These are phyloP conservation scores for Latrodectus elegans DNA, from an alignment of 2,888 invertebrate species.

Conservation along the genomic window DNA sequence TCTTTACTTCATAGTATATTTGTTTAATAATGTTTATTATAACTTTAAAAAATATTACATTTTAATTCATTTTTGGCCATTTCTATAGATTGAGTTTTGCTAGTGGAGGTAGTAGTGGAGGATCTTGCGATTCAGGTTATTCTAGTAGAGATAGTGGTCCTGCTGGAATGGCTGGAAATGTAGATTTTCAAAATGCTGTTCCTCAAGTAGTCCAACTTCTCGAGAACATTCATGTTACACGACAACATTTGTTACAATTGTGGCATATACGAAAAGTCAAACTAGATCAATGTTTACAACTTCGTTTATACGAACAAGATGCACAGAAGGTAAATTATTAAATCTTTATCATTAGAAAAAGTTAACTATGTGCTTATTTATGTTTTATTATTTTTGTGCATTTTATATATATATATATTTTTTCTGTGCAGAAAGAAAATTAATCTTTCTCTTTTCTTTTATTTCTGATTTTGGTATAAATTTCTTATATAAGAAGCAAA, in stretches of 20 bases:
- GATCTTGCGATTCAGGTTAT: constrained; percentile 82
- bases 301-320: constrained; percentile 96
- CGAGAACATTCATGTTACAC: constrained; percentile 87
- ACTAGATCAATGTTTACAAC: constrained; percentile 96
- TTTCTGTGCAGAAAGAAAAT: no score
- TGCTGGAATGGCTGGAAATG: constrained; percentile 79
- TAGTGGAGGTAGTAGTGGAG: constrained; percentile 78
- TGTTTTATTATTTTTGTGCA: no score
- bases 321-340: constrained; percentile 86
- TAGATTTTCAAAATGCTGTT: constrained; percentile 79
- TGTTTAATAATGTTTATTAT: background rate
- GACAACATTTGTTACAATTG: constrained; percentile 91
- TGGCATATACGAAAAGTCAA: constrained; percentile 97
- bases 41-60: background rate
- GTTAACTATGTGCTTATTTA: no score
- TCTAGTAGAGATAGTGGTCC: constrained; percentile 82
- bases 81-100: constrained; percentile 76
- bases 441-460: no score
- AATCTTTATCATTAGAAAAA: no score
- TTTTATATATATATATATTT: no score
- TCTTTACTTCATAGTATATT: background rate
- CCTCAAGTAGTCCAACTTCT: constrained; percentile 75
- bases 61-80: constrained; percentile 1
- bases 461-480: no score
- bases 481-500: no score